Base-by-base conservation (phyloP, 2,797 vertebrate species). In the Iguana delicatissima region DNA sequence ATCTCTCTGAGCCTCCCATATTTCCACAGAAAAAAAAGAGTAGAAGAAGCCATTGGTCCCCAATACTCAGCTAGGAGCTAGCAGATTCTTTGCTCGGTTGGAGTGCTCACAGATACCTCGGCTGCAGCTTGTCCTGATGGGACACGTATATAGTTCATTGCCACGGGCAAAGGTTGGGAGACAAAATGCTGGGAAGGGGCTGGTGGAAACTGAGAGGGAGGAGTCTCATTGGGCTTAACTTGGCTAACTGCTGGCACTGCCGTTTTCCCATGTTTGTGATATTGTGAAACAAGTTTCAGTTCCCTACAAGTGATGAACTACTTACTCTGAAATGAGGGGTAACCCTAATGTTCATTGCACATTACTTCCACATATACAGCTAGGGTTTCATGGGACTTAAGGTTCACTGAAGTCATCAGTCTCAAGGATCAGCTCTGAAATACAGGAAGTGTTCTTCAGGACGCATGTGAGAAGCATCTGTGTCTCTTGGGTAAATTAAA, bases 231-330 rank as follows among this genome's bases (percentile, higher is more conserved):
- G 2, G 52, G n/a, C 57, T 12, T 35, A 55, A 16, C 50, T 84
- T 79, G 50, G 80, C 29, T 29, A 55, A 57, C 35, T 79, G 59
- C 80, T 35, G 4, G 35, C 22, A 59, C 4, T n/a, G 85, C 72
- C 52, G 55, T 69, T 55, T 90, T 87, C 57, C 35, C 38, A 35
- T 4, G 9, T 29, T 42, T 77, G 24, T 10, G 73, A 79, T 35
- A 87, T 87, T 79, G 50, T 42, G 80, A 84, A 87, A 84, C 29
- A 84, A 87, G 59, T 91, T 91, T 91, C 86, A 87, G 80, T 87
- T 91, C 86, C 72, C n/a, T 12, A 64, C 26, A 57, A 87, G 83
- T 86, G 16, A 9, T 8, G 67, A 16, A 2, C 8, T 46, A 55
- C n/a, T 46, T 50, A 29, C 18, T 16, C 57, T 55, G 42, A 35